phyloP scores from a whole-genome alignment of 1,140 invertebrate species.

The Physella acuta region DNA sequence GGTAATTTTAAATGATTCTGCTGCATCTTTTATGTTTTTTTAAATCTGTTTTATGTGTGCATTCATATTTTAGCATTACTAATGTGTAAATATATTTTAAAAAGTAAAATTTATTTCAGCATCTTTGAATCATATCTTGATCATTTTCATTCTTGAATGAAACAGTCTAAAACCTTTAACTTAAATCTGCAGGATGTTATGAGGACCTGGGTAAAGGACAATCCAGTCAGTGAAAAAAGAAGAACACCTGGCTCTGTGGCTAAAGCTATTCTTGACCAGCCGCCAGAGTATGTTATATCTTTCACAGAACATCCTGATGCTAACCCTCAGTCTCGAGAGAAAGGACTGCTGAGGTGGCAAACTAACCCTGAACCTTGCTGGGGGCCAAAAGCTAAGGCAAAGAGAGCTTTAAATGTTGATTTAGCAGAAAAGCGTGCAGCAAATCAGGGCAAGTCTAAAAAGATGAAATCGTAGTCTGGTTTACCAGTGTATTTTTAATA shows the following conservation, averaged over 20 bases:
- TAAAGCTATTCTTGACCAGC: conserved; percentile 43
- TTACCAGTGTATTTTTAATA: too few relatives aligned
- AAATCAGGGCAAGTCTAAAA: conserved; percentile 18
- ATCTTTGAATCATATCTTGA: too few relatives aligned
- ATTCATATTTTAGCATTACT: too few relatives aligned
- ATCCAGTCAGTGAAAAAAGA: conserved; percentile 62
- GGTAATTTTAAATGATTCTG: too few relatives aligned
- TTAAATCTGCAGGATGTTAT: conserved; percentile 70
- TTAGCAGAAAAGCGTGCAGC: conserved; percentile 5
- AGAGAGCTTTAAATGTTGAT: conserved; percentile 7
- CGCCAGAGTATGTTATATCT: conserved; percentile 63
- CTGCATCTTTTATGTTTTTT: too few relatives aligned
- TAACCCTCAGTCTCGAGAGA: conserved; percentile 77
- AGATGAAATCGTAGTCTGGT: too few relatives aligned
- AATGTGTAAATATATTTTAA: too few relatives aligned
- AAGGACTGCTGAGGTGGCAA: conserved; percentile 79
- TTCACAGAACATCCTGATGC: conserved; percentile 71
- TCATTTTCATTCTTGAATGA: too few relatives aligned
- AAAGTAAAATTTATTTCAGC: too few relatives aligned
- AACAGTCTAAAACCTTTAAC: too few relatives aligned
- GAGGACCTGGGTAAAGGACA: conserved; percentile 73
- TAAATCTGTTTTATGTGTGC: too few relatives aligned
- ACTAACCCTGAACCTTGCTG: conserved; percentile 81
- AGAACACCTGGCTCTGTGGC: conserved; percentile 40
- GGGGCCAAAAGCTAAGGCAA: conserved; percentile 79